Evolutionary conservation across 2,888 invertebrate species (phyloP), one percentile per base, ranked within the genome.

Genomic region (Bedellia somnulentella): DNA sequence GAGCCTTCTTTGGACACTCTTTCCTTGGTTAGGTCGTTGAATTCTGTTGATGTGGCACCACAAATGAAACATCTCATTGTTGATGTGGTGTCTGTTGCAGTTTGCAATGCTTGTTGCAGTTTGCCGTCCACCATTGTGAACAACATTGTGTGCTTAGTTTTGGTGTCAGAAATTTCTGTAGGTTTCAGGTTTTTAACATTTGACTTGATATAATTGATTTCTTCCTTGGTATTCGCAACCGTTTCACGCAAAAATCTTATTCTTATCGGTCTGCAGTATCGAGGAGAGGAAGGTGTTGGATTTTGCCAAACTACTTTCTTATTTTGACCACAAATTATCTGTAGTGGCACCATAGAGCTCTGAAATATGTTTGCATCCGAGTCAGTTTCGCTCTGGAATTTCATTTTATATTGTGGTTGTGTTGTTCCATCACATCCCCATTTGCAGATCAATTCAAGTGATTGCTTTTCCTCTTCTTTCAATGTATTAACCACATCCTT

Each of bases 21-120:
- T 24, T 24, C 21, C 12, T 18, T 18, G 2, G 30, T 12, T 22
- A 33, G 21, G n/a, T 27, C 14, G 29, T 49, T 50, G 31, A 53
- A 52, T 24, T 46, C 36, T 42, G 44, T 47, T 2, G 47, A 47
- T 18, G 29, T 33, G 4, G 16, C 22, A 15, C 29, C 24, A 25
- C 33, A 33, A 17, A 29, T 29, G 33, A 47, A 52, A 27, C 50
- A 57, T 21, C 39, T 42, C 43, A 41, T 44, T 8, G 48, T 44
- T 8, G 46, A 33, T 21, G 13, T 29, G n/a, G 33, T 33, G 14
- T 15, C 29, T 13, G 33, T 33, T 6, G 33, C 33, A n/a, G 33
- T 26, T 15, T 33, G 29, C 21, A 29, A 33, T 9, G 29, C 31
- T 24, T n/a, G n/a, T 37, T 38, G 2, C 32, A 34, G 21, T n/a